These are phyloP conservation scores for Drosophila erecta DNA, from an alignment of 1,140 invertebrate species.

Conservation along the genomic window DNA sequence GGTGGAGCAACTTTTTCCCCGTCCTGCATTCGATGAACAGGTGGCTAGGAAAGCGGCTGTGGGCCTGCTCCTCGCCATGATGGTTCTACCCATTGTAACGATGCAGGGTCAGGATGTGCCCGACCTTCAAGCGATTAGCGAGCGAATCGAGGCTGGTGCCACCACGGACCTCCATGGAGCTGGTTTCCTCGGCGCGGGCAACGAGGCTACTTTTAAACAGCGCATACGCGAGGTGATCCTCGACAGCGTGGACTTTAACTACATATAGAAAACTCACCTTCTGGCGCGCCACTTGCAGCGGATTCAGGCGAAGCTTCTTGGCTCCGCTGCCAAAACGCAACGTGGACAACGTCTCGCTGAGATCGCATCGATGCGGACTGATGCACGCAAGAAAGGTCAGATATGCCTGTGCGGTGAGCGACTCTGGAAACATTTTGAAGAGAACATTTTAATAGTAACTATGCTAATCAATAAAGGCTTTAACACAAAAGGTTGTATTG, in stretches of 20 bases:
- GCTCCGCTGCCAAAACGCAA: slow-evolving; percentile 3
- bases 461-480: neutral
- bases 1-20: slow-evolving; percentile 85
- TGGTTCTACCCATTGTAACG: slow-evolving; percentile 79
- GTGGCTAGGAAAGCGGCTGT: slow-evolving; percentile 74
- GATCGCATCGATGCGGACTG: slow-evolving; percentile 9
- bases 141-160: slow-evolving; percentile 50
- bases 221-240: slow-evolving; percentile 65
- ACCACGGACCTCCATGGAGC: slow-evolving; percentile 52
- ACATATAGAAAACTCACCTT: slow-evolving; percentile 47
- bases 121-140: slow-evolving; percentile 56
- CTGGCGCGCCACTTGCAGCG: slow-evolving; percentile 16
- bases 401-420: slow-evolving; percentile 2
- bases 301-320: slow-evolving; percentile 4
- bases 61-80: slow-evolving; percentile 77
- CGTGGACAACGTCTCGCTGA: slow-evolving; percentile 3
- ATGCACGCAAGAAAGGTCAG: slow-evolving; percentile 7
- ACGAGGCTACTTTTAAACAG: slow-evolving; percentile 44
- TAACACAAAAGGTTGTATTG: no score
- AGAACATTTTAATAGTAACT: neutral
- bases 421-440: neutral
- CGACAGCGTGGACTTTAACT: slow-evolving; percentile 55
- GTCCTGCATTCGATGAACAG: slow-evolving; percentile 80
- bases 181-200: slow-evolving; percentile 57
- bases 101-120: slow-evolving; percentile 63